phyloP scores from a whole-genome alignment of 2,797 vertebrate genomes.

The Acipenser oxyrinchus region DNA sequence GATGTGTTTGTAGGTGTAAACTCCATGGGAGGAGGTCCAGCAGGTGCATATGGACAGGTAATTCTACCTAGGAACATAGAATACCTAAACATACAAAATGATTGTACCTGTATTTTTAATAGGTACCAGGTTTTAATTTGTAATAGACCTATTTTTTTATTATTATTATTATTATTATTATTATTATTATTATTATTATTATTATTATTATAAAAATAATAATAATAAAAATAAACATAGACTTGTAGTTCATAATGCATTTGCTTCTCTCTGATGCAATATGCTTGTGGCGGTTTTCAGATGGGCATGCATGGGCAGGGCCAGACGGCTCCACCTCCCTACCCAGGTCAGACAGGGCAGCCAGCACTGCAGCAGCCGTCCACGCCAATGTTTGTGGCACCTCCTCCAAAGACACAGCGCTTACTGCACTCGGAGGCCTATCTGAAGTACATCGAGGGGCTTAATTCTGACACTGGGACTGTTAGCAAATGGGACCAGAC shows the following conservation, averaged over 20 bases:
- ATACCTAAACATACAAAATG: no score
- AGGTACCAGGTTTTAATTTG: no score
- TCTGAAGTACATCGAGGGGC: slow-evolving; percentile 91
- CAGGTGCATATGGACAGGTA: slow-evolving; percentile 84
- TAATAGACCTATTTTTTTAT: no score
- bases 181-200: no score
- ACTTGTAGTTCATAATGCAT: no score
- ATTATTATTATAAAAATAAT: no score
- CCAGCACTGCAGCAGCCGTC: slow-evolving; percentile 85
- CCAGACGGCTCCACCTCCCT: slow-evolving; percentile 83
- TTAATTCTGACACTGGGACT: slow-evolving; percentile 80
- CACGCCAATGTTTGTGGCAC: slow-evolving; percentile 90
- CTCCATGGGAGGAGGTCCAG: slow-evolving; percentile 75
- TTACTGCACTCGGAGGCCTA: slow-evolving; percentile 96
- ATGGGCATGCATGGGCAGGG: slow-evolving; percentile 70
- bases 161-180: no score
- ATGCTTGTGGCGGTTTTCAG: slow-evolving; percentile 39
- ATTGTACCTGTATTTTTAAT: no score
- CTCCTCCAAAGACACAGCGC: slow-evolving; percentile 87
- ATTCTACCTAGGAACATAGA: slow-evolving; percentile 16
- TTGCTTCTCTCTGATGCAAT: no score
- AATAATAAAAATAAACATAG: no score
- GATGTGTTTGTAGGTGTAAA: slow-evolving; percentile 58
- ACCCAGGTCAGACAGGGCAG: slow-evolving; percentile 73
- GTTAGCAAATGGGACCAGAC: slow-evolving; percentile 98